Evolutionary conservation across 2,113 vertebrate genomes (phyloP).

Genomic region (Chloropsis hardwickii): DNA sequence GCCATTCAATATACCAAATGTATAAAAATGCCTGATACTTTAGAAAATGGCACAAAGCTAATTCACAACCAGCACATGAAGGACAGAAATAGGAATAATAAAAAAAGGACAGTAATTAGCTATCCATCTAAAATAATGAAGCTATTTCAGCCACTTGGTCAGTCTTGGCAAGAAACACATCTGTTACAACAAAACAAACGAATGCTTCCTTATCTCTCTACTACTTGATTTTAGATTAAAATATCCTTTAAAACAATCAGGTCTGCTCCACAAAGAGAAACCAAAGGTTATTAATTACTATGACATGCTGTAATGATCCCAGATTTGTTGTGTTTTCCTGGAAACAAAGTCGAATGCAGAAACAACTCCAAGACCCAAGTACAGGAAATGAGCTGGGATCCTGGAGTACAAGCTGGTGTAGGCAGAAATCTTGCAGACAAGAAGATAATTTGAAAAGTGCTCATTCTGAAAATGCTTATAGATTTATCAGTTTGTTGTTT

Average conservation of each 20-base stretch:
- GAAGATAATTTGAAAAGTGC: neutral
- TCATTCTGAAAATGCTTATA: neutral
- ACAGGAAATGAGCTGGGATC: neutral
- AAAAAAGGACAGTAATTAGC: constrained; percentile 57
- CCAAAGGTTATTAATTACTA: constrained; percentile 53
- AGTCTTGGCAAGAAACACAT: constrained; percentile 45
- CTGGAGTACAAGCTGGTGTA: neutral
- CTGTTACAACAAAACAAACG: neutral
- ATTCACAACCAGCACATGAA: constrained; percentile 59
- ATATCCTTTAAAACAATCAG: constrained; percentile 35
- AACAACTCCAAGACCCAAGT: neutral
- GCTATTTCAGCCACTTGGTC: constrained; percentile 46
- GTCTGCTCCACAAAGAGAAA: constrained; percentile 4
- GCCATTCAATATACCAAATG: constrained; percentile 77
- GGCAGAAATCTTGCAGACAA: neutral
- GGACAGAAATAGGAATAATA: constrained; percentile 62
- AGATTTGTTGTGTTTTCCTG: constrained; percentile 3
- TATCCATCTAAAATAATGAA: constrained; percentile 56
- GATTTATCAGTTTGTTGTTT: neutral
- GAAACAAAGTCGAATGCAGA: neutral
- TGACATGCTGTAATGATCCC: neutral
- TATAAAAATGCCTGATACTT: constrained; percentile 77
- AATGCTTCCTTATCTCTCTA: neutral
- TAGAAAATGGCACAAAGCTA: constrained; percentile 68
- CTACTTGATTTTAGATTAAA: constrained; percentile 50